These are phyloP conservation scores for Galeopsomyia nigrocyanea DNA, from an alignment of 2,888 invertebrate genomes.

Conservation along the genomic window DNA sequence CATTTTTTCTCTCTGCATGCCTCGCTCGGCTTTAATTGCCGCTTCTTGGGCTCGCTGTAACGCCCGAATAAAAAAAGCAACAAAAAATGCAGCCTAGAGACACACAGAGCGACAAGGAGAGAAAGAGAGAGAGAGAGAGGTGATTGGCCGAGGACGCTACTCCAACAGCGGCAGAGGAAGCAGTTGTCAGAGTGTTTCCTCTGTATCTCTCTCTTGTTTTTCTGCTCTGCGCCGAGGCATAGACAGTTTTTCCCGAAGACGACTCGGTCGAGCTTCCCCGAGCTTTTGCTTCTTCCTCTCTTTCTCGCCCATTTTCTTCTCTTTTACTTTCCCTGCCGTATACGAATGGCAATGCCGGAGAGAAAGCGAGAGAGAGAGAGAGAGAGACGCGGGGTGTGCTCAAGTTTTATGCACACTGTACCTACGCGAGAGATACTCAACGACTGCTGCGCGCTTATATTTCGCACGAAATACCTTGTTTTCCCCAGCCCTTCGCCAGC, in stretches of 20 bases:
- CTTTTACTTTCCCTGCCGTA: background rate
- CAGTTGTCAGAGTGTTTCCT: constrained; percentile 37
- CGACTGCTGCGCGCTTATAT: background rate
- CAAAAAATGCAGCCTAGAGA: no score
- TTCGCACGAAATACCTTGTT: constrained; percentile 31
- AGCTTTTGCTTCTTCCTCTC: background rate
- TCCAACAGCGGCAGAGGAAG: constrained; percentile 28
- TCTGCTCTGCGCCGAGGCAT: no score
- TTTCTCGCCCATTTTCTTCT: background rate
- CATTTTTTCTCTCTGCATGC: no score
- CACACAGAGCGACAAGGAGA: no score
- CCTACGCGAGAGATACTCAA: background rate
- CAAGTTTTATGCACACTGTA: constrained; percentile 2
- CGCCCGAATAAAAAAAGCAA: no score
- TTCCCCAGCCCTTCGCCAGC: constrained; percentile 23
- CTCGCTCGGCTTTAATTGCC: background rate
- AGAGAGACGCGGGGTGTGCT: constrained; percentile 1
- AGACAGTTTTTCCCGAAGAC: no score
- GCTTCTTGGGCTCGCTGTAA: background rate
- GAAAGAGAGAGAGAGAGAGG: constrained; percentile 12
- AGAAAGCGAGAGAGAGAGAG: constrained; percentile 8
- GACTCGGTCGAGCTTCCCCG: no score
- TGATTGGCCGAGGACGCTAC: constrained; percentile 35
- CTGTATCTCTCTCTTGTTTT: no score
- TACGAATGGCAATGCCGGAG: no score